These are phyloP conservation scores for Agraylea sexmaculata DNA, from an alignment of 1,140 invertebrate genomes.

Conservation along the genomic window DNA sequence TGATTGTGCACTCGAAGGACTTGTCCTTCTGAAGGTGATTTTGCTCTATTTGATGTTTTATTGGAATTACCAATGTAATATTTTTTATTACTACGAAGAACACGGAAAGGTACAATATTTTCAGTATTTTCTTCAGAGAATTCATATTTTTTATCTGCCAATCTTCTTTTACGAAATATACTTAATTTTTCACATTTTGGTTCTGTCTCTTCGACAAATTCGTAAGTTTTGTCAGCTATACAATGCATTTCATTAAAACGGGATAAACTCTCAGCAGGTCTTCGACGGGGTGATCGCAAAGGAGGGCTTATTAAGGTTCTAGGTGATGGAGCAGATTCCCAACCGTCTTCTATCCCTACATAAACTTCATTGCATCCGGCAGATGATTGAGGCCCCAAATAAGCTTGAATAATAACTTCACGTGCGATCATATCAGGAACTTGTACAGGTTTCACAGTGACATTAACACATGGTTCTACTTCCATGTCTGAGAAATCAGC, in stretches of 20 bases:
- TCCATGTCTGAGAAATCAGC: conserved; percentile 40
- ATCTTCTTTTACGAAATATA: conserved; percentile 62
- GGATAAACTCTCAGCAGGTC: conserved; percentile 38
- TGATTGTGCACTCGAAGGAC: conserved; percentile 36
- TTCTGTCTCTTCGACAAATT: conserved; percentile 72
- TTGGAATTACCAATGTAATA: conserved; percentile 35
- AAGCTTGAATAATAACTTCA: conserved; percentile 36
- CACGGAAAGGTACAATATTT: conserved; percentile 68
- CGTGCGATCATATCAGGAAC: conserved; percentile 36
- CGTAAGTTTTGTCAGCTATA: conserved; percentile 65
- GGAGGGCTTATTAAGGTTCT: conserved; percentile 38
- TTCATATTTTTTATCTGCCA: conserved; percentile 87
- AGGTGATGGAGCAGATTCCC: conserved; percentile 39
- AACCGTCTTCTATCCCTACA: conserved; percentile 34
- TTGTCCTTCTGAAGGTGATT: conserved; percentile 34
- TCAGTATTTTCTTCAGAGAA: conserved; percentile 77
- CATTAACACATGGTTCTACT: conserved; percentile 33
- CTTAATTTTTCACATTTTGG: conserved; percentile 70
- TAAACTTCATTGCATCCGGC: conserved; percentile 33
- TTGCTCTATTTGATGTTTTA: conserved; percentile 27
- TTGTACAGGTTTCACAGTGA: conserved; percentile 32
- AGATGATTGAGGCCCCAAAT: conserved; percentile 11
- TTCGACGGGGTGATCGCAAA: conserved; percentile 31
- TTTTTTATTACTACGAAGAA: conserved; percentile 39
- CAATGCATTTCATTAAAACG: conserved; percentile 43